phyloP scores from a whole-genome alignment of 2,113 vertebrate genomes.

The Ahaetulla prasina region DNA sequence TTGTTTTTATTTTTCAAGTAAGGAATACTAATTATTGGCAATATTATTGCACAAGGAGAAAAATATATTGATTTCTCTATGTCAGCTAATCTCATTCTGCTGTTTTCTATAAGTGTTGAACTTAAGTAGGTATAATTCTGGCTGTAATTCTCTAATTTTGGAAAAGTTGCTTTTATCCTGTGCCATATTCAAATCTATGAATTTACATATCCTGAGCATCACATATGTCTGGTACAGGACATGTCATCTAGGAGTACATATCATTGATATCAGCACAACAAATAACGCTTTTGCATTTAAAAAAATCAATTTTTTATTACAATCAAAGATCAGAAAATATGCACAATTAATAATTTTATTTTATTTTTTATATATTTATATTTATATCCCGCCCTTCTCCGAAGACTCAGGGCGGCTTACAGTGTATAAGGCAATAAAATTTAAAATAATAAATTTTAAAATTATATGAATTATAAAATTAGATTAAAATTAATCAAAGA shows the following conservation, averaged over 20 bases:
- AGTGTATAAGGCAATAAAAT: no score
- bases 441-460: no score
- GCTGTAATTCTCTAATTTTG: neutral
- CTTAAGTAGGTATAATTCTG: neutral
- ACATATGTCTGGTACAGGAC: neutral
- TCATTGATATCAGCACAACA: neutral
- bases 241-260: neutral
- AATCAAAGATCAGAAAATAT: neutral
- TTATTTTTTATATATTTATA: no score
- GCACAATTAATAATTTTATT: neutral
- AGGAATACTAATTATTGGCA: neutral
- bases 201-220: neutral
- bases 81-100: neutral
- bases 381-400: no score
- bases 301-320: neutral
- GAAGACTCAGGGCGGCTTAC: no score
- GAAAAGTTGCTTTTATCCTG: neutral
- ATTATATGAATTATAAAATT: neutral
- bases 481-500: neutral
- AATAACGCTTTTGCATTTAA: neutral
- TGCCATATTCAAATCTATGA: neutral
- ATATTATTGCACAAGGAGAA: neutral
- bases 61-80: neutral
- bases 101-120: neutral
- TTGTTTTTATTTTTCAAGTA: neutral